Evolutionary conservation across 2,113 vertebrate genomes (phyloP).

Genomic region (Catharus bicknelli): DNA sequence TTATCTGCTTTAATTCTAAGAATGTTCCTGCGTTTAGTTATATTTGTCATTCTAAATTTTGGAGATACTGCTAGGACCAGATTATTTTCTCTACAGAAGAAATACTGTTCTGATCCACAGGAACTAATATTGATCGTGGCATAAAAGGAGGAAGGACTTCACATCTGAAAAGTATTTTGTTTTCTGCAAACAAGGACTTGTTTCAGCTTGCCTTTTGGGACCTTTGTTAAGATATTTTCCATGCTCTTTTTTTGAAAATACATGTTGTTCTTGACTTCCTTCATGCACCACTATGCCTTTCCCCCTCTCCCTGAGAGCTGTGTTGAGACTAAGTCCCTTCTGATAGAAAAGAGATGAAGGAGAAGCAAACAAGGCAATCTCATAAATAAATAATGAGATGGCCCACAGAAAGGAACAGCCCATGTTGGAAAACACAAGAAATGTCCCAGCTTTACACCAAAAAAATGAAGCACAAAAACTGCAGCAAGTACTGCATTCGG

Average conservation of each 20-base stretch:
- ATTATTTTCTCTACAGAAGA: not conserved
- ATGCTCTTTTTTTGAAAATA: not conserved
- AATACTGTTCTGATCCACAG: not conserved
- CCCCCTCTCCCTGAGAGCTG: not conserved
- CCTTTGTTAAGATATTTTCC: not conserved
- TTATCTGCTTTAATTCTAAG: not conserved
- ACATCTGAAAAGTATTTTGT: not conserved
- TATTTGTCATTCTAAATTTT: not conserved
- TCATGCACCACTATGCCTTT: not conserved
- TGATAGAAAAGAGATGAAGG: not conserved
- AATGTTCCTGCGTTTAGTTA: not conserved
- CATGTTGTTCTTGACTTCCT: not conserved
- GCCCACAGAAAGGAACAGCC: not conserved
- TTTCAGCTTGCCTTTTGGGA: not conserved
- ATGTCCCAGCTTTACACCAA: not conserved
- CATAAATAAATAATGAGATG: not conserved
- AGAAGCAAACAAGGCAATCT: not conserved
- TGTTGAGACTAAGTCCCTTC: not conserved
- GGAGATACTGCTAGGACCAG: not conserved
- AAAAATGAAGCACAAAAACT: not conserved
- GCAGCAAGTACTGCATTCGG: accelerated
- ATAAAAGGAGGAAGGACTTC: not conserved
- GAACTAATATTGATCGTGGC: not conserved
- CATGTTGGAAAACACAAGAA: not conserved
- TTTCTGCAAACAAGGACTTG: not conserved